Evolutionary conservation across 1,140 invertebrate genomes (phyloP).

Genomic region (Tenebrio molitor): DNA sequence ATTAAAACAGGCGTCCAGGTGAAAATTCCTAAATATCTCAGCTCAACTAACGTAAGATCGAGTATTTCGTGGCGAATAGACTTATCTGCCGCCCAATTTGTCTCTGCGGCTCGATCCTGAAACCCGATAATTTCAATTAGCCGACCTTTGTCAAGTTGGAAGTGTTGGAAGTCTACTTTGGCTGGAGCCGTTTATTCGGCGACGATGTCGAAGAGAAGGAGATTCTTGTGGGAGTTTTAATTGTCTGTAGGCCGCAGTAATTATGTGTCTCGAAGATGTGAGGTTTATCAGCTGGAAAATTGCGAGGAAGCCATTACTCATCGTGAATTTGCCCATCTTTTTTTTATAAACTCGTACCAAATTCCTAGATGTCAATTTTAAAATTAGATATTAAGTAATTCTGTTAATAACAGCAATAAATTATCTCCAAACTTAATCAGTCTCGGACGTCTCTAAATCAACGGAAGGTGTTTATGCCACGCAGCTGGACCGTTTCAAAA

Average conservation of each 20-base stretch:
- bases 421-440: too few species aligned
- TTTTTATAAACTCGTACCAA: too few species aligned
- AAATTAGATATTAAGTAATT: too few species aligned
- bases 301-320: constrained; percentile 3
- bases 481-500: too few species aligned
- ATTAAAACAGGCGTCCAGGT: too few species aligned
- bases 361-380: too few species aligned
- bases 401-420: too few species aligned
- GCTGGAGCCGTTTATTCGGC: neutral
- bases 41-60: neutral
- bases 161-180: constrained; percentile 13
- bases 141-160: neutral
- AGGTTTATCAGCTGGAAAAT: neutral
- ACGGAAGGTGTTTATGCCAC: too few species aligned
- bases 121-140: constrained; percentile 6
- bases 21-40: too few species aligned
- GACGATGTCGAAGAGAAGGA: neutral
- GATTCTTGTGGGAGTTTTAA: constrained; percentile 29
- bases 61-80: neutral
- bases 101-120: neutral
- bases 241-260: constrained; percentile 21
- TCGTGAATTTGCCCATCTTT: too few species aligned
- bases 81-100: constrained; percentile 1
- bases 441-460: too few species aligned
- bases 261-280: neutral